phyloP scores from a whole-genome alignment of 1,140 invertebrate genomes.

The Whitmania pigra region DNA sequence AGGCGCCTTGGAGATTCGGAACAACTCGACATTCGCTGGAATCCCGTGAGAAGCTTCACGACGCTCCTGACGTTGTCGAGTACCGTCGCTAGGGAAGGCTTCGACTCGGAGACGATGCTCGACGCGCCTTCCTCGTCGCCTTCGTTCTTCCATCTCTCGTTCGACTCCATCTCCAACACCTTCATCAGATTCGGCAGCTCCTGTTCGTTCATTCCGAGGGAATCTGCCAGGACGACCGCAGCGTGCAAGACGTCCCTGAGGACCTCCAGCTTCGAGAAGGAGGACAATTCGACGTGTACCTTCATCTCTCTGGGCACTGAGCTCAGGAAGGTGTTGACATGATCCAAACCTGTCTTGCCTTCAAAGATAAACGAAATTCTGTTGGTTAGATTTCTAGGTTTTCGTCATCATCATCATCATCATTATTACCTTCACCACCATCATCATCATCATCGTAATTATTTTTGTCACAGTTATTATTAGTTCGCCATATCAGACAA shows the following conservation, averaged over 20 bases:
- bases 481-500: no score
- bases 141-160: no score
- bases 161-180: conserved; percentile 33
- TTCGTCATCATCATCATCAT: no score
- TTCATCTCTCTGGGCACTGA: not conserved
- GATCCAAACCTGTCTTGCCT: conserved; percentile 1
- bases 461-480: not conserved
- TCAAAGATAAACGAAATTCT: not conserved
- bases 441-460: no score
- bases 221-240: conserved; percentile 63
- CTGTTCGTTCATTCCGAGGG: conserved; percentile 79
- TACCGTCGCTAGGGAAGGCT: not conserved
- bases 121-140: no score
- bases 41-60: not conserved
- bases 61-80: not conserved
- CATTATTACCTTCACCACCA: no score
- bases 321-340: not conserved
- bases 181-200: conserved; percentile 66
- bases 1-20: not conserved
- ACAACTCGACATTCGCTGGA: not conserved
- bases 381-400: not conserved
- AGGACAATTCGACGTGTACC: conserved; percentile 77
- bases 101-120: not conserved
- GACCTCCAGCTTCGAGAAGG: conserved; percentile 60
- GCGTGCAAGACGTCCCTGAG: conserved; percentile 54